phyloP scores from a whole-genome alignment of 2,888 invertebrate species.

The Chelonus formosanus region DNA sequence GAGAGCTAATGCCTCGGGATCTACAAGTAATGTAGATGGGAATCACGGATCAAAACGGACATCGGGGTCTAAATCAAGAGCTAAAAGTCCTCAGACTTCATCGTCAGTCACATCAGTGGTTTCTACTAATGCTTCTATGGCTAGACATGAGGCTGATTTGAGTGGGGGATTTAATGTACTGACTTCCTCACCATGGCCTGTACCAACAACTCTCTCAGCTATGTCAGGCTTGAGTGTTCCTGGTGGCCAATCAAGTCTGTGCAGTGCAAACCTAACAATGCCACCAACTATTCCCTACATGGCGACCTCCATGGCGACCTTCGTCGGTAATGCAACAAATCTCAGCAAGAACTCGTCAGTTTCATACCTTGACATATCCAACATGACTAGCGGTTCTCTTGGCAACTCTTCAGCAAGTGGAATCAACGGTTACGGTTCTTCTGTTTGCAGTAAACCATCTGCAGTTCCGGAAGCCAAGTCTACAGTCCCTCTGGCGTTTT shows the following conservation, averaged over 20 bases:
- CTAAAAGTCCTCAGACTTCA: slow-evolving; percentile 37
- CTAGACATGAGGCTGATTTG: slow-evolving; percentile 31
- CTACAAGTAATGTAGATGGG: slow-evolving; percentile 14
- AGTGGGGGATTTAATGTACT: slow-evolving; percentile 42
- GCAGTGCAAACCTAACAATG: slow-evolving; percentile 53
- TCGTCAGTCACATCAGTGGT: slow-evolving; percentile 21
- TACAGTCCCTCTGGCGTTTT: slow-evolving; percentile 48
- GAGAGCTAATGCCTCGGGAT: slow-evolving; percentile 34
- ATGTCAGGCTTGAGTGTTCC: slow-evolving; percentile 54
- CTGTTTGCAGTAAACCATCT: slow-evolving; percentile 35
- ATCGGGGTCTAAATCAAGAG: slow-evolving; percentile 36
- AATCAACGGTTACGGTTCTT: slow-evolving; percentile 40
- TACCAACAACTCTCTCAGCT: slow-evolving; percentile 51
- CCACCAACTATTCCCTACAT: slow-evolving; percentile 61
- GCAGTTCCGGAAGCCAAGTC: slow-evolving; percentile 42
- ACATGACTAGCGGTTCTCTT: slow-evolving; percentile 60
- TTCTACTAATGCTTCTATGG: slow-evolving; percentile 17
- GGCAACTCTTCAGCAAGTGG: slow-evolving; percentile 37
- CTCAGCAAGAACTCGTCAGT: slow-evolving; percentile 60
- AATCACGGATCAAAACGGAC: slow-evolving; percentile 33
- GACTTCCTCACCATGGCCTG: slow-evolving; percentile 50
- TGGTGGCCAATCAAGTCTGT: slow-evolving; percentile 51
- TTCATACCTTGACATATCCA: slow-evolving; percentile 63
- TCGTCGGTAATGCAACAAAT: slow-evolving; percentile 62
- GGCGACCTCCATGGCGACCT: slow-evolving; percentile 62